A percentile compares a stretch with the other conserved stretches of the same genome.
Conservation (phyloP, 64 coral and sea anemone species). For the Hydrozoanthus tunicans region DNA sequence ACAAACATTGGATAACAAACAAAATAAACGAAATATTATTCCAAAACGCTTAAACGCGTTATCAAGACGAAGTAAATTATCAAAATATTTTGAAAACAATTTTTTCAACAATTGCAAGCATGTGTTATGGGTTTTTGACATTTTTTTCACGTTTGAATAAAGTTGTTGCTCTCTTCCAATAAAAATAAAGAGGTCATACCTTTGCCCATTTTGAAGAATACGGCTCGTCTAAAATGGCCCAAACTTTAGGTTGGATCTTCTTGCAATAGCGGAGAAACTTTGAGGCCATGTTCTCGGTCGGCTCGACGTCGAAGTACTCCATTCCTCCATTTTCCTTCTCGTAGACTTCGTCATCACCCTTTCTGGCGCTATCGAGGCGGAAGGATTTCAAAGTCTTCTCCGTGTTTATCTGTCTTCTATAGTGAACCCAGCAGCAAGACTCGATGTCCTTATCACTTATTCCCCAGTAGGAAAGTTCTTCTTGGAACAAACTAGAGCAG, state of each 20-base stretch:
- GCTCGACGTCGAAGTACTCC: background rate
- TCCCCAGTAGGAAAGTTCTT: constrained; percentile 94
- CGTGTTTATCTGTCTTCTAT: constrained; percentile 87
- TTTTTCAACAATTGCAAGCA: too few species aligned
- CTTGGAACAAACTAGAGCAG: constrained; percentile 86
- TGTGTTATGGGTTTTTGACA: too few species aligned
- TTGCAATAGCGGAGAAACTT: constrained; percentile 14
- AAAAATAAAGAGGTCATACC: background rate
- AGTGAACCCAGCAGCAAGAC: constrained; percentile 90
- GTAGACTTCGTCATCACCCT: constrained; percentile 34
- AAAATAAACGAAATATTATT: too few species aligned
- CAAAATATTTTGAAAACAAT: too few species aligned
- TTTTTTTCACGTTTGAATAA: too few species aligned
- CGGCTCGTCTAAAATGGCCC: constrained; percentile 54
- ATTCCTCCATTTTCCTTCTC: constrained; percentile 24
- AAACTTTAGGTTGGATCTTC: constrained; percentile 10
- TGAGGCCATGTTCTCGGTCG: background rate
- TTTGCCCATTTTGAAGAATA: constrained; percentile 42
- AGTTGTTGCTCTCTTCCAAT: too few species aligned
- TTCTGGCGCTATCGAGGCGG: constrained; percentile 82
- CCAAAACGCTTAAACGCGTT: too few species aligned
- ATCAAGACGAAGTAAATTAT: too few species aligned
- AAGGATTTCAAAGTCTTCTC: constrained; percentile 92
- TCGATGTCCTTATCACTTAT: constrained; percentile 95
- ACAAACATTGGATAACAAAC: too few species aligned